These are phyloP conservation scores for Cirrhinus molitorella DNA, from an alignment of 2,797 vertebrate species.

Conservation along the genomic window DNA sequence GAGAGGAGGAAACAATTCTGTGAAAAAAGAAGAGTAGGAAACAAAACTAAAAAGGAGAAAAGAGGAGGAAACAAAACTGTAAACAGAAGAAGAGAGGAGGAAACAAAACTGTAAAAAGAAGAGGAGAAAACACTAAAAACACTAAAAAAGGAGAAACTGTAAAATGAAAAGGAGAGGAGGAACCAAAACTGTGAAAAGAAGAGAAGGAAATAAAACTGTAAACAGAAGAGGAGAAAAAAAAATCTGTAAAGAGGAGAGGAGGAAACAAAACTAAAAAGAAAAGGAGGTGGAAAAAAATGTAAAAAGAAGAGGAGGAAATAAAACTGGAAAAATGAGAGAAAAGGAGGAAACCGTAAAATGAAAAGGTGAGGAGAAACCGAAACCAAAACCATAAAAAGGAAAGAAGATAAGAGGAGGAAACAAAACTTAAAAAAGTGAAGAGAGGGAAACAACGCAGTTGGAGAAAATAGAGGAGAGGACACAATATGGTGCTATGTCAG, in stretches of 20 bases:
- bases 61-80: background rate
- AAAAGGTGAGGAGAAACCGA: background rate
- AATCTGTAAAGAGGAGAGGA: background rate
- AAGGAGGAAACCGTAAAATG: background rate
- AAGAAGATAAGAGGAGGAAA: slow-evolving; percentile 20
- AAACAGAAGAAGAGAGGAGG: slow-evolving; percentile 13
- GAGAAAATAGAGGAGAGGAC: background rate
- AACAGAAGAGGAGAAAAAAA: background rate
- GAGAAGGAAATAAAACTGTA: background rate
- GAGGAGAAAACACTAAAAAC: background rate
- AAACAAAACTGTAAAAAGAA: background rate
- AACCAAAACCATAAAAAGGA: background rate
- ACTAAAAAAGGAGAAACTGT: too few relatives aligned
- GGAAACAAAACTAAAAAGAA: background rate
- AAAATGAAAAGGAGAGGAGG: background rate
- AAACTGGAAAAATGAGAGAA: background rate
- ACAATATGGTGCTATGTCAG: slow-evolving; percentile 58
- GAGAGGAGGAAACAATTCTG: background rate
- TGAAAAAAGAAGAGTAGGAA: background rate
- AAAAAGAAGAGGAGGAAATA: too few relatives aligned
- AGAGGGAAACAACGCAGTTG: slow-evolving; percentile 1
- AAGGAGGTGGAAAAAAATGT: too few relatives aligned
- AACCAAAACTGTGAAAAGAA: background rate
- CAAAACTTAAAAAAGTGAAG: background rate
- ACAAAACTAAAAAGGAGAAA: too few relatives aligned